Conservation (phyloP, 2,888 invertebrate species). For the Trissolcus japonicus region DNA sequence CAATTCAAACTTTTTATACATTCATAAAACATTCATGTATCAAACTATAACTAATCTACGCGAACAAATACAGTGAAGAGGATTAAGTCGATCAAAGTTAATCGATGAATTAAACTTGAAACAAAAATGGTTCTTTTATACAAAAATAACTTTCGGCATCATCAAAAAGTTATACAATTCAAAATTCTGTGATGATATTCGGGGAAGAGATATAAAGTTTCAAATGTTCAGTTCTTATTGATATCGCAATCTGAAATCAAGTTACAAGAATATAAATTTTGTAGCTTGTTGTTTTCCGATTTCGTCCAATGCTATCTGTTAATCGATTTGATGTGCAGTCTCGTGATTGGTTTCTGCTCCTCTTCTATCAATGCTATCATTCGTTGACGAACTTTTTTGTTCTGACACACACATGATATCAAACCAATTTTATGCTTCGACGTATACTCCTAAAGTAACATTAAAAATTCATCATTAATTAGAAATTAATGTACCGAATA, state of each 20-base stretch:
- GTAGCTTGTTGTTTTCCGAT: background rate
- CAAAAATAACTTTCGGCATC: no score
- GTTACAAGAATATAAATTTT: constrained; percentile 44
- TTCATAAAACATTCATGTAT: no score
- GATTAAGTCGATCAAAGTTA: no score
- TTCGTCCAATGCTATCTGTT: constrained; percentile 67
- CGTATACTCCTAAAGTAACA: constrained; percentile 85
- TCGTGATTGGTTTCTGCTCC: constrained; percentile 70
- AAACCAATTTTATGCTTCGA: constrained; percentile 90
- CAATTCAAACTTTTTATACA: no score
- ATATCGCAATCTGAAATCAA: constrained; percentile 33
- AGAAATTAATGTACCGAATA: no score
- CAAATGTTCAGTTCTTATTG: constrained; percentile 39
- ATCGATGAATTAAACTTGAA: no score
- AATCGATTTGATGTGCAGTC: constrained; percentile 28
- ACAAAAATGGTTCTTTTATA: no score
- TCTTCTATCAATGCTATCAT: constrained; percentile 85
- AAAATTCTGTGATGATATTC: no score
- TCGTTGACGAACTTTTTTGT: constrained; percentile 90
- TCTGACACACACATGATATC: constrained; percentile 90
- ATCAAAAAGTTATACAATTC: no score
- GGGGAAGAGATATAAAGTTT: constrained; percentile 3
- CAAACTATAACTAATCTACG: no score
- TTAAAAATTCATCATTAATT: background rate
- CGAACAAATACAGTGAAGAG: no score